These are phyloP conservation scores for Plebejus melissa DNA, from an alignment of 2,888 invertebrate species.

Conservation along the genomic window DNA sequence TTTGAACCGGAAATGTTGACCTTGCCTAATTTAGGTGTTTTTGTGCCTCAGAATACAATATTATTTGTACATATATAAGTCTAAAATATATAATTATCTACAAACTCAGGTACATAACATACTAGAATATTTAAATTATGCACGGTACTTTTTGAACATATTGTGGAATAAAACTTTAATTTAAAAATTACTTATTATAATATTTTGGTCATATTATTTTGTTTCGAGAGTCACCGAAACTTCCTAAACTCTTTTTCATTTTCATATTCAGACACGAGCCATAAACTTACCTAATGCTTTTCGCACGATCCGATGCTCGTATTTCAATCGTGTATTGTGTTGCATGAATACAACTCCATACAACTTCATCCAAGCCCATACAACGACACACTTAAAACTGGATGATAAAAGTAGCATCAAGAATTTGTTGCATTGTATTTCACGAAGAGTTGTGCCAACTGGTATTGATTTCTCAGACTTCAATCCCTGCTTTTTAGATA, in stretches of 20 bases:
- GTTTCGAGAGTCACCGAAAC: neutral
- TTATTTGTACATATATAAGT: too few relatives aligned
- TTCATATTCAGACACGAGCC: neutral
- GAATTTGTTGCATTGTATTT: constrained; percentile 9
- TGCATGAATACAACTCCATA: neutral
- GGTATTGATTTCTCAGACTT: neutral
- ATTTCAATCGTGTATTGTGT: constrained; percentile 24
- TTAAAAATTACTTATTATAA: neutral
- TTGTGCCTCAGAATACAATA: neutral
- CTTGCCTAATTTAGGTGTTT: neutral
- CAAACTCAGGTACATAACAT: too few relatives aligned
- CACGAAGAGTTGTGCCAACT: constrained; percentile 17
- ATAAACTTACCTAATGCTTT: constrained; percentile 14
- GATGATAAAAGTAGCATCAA: constrained; percentile 14
- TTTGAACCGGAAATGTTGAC: neutral
- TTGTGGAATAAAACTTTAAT: too few relatives aligned
- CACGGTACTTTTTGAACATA: too few relatives aligned
- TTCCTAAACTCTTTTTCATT: neutral
- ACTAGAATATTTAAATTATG: too few relatives aligned
- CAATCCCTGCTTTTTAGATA: neutral
- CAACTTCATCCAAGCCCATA: neutral
- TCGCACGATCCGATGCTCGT: constrained; percentile 2
- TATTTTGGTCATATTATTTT: neutral
- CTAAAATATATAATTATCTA: neutral
- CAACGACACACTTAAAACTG: constrained; percentile 10